Percentiles rank a stretch among this genome's conserved stretches.
Evolutionary conservation across 1,140 invertebrate species (phyloP).

Genomic region (Fragariocoptes setiger): DNA sequence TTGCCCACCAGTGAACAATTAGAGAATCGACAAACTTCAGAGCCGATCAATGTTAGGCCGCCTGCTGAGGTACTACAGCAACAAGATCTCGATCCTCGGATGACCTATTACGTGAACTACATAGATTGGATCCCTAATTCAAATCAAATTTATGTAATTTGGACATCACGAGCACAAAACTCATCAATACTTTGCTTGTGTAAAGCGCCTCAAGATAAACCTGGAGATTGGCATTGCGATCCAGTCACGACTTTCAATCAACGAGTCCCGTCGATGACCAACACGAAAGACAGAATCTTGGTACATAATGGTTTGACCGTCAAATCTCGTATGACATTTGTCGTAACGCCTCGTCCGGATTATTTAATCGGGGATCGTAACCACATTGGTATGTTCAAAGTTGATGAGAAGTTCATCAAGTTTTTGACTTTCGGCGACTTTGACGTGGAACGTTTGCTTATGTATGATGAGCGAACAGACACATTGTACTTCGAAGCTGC

Average conservation of each 20-base stretch:
- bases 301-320: neutral
- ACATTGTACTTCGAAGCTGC: constrained; percentile 4
- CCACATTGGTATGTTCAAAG: neutral
- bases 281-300: neutral
- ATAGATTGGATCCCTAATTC: neutral
- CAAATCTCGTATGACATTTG: neutral
- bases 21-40: too few species aligned
- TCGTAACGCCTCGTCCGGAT: neutral
- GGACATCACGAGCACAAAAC: neutral
- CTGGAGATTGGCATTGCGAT: neutral
- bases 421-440: constrained; percentile 3
- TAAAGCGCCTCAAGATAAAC: too few species aligned
- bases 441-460: constrained; percentile 4
- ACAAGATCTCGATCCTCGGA: neutral
- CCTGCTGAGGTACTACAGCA: neutral
- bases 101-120: neutral
- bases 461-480: constrained; percentile 1
- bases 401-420: neutral
- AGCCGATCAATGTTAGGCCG: neutral
- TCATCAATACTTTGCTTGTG: neutral
- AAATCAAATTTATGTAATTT: constrained; percentile 1
- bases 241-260: neutral
- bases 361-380: neutral
- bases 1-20: too few species aligned
- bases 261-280: neutral